Percentiles rank a stretch among this genome's conserved stretches.
Conservation (phyloP, 2,797 vertebrate species). For the Silurus lanzhouensis region DNA sequence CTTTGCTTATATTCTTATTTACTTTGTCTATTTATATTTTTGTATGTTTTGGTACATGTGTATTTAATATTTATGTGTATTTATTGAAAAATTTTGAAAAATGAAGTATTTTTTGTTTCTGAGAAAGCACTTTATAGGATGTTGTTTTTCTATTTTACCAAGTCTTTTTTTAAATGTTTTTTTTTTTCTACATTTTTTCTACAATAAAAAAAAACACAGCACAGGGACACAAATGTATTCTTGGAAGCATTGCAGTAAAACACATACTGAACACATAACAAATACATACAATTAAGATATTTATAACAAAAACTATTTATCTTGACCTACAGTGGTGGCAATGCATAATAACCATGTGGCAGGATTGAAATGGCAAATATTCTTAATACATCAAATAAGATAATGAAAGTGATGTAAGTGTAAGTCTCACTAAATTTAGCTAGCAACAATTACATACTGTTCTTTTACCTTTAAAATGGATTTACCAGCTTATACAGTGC, state of each 20-base stretch:
- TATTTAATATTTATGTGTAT: slow-evolving; percentile 56
- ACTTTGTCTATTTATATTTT: slow-evolving; percentile 30
- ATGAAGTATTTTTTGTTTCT: slow-evolving; percentile 21
- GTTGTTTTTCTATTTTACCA: neutral
- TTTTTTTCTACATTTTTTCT: neutral
- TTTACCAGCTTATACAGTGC: neutral
- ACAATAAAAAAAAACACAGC: neutral
- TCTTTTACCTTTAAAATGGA: neutral
- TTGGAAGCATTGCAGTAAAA: neutral
- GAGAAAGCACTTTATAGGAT: slow-evolving; percentile 26
- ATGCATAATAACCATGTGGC: neutral
- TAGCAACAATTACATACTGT: neutral
- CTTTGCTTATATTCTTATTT: neutral
- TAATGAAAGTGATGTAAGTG: neutral
- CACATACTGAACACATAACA: neutral
- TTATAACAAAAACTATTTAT: neutral
- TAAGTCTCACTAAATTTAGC: neutral
- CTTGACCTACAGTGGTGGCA: neutral
- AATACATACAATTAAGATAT: too few relatives aligned
- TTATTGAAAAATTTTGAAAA: slow-evolving; percentile 42
- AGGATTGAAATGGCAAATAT: neutral
- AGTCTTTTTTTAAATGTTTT: neutral
- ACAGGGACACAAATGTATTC: neutral
- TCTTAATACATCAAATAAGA: neutral
- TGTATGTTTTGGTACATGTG: slow-evolving; percentile 12